Base-by-base conservation (phyloP, 1,140 invertebrate genomes). In the Conopomorpha cramerella region DNA sequence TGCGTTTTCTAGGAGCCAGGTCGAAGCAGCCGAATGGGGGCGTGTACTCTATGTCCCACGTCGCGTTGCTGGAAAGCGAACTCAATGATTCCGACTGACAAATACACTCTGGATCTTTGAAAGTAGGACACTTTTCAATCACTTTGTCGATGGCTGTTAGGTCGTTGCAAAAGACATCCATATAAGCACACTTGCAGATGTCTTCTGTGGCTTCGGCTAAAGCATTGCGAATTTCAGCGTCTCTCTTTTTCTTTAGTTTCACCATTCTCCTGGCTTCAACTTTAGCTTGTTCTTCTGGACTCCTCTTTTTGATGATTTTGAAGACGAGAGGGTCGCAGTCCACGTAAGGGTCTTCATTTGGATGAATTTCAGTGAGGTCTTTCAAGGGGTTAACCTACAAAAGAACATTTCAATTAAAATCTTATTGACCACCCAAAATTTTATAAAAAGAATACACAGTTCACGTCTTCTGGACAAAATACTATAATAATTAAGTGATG, bases 251-350 rank as follows among this genome's bases (percentile, higher is more conserved):
- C 32, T 72, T 74, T 1, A 74, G 33, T 44, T 74, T 76, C 0
- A 66, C 61, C 61, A 76, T 70, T 44, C 55, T 76, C 0, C 65
- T 51, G 2, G 68, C 70, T 45, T 74, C 71, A 0, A 72, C 66
- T 36, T 74, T 77, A 0, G 68, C 72, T 35, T 64, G 59, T 29
- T 72, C 67, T 30, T 78, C 67, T 0, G 71, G 73, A 25, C 71
- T 74, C 11, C 71, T 45, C 36, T 80, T 78, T 39, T 81, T 82
- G 12, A 74, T 76, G 12, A 82, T 82, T 53, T 79, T 81, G 42
- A 83, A 83, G 28, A 81, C 53, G 50, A 83, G 56, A 0, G 81
- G 81, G 31, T 80, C 78, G 29, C 80, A 82, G 16, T 81, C 77
- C 15, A 83, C 80, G 43, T 81, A 83, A 0, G 81, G 81, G 53